Evolutionary conservation across 2,113 vertebrate genomes (phyloP).

Genomic region (Tupaia chinensis): DNA sequence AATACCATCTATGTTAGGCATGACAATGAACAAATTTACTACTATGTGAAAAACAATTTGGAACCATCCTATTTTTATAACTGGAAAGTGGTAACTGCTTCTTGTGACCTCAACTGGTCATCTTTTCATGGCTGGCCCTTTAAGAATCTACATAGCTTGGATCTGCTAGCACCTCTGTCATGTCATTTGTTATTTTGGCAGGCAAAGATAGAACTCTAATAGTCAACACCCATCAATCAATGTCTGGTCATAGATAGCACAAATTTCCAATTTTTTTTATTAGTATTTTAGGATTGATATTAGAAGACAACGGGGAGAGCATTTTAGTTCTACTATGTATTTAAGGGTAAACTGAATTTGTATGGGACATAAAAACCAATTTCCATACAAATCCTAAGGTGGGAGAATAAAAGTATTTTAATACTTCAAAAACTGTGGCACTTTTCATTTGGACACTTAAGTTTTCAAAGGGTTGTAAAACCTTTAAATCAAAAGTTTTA

Average conservation of each 20-base stretch:
- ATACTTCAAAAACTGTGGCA: background rate
- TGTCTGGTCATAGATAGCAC: background rate
- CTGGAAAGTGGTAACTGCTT: background rate
- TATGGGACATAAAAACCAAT: constrained; percentile 12
- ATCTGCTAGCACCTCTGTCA: background rate
- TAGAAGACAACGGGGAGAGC: background rate
- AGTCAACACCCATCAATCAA: background rate
- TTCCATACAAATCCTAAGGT: constrained; percentile 21
- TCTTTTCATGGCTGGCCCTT: background rate
- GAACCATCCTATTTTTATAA: background rate
- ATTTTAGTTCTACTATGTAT: background rate
- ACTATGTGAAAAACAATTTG: background rate
- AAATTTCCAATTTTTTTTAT: background rate
- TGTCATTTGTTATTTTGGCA: background rate
- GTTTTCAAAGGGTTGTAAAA: background rate
- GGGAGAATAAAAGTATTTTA: background rate
- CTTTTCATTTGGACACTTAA: background rate
- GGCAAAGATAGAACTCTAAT: background rate
- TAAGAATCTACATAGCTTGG: background rate
- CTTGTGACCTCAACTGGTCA: background rate
- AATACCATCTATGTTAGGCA: background rate
- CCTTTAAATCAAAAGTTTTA: background rate
- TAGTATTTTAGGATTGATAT: background rate
- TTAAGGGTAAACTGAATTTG: background rate
- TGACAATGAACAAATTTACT: background rate